Conservation (phyloP, 2,888 invertebrate species). For the Congeria kusceri region DNA sequence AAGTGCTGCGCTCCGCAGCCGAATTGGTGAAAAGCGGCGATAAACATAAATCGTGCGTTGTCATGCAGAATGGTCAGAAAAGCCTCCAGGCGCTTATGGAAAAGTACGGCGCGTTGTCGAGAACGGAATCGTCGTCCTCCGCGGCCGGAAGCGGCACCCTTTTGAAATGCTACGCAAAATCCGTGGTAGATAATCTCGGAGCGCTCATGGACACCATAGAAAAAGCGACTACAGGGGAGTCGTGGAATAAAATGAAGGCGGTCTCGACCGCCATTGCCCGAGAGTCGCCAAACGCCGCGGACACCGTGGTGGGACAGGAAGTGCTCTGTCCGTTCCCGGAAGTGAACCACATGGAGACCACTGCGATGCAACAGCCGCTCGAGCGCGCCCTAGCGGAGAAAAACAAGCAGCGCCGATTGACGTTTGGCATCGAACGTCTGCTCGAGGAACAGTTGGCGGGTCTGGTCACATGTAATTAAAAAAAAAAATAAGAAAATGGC, state of each 20-base stretch:
- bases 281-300: conserved; percentile 69
- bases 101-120: conserved; percentile 55
- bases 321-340: conserved; percentile 70
- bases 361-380: conserved; percentile 25
- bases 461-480: no score
- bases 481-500: no score
- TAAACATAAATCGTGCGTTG: conserved; percentile 37
- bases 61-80: conserved; percentile 62
- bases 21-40: conserved; percentile 57
- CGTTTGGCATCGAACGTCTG: conserved; percentile 22
- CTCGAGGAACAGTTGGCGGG: conserved; percentile 8
- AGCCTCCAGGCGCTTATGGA: conserved; percentile 60
- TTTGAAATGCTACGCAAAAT: conserved; percentile 52
- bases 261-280: conserved; percentile 73
- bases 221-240: conserved; percentile 43
- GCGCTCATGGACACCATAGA: conserved; percentile 65
- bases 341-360: conserved; percentile 45
- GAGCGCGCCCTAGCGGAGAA: conserved; percentile 30
- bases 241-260: conserved; percentile 73
- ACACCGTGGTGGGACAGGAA: conserved; percentile 55
- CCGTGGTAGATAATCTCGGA: conserved; percentile 66
- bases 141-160: conserved; percentile 33
- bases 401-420: conserved; percentile 24
- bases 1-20: conserved; percentile 61
- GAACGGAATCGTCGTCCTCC: conserved; percentile 34